phyloP scores from a whole-genome alignment of 2,113 vertebrate genomes.

The Salminus brasiliensis region DNA sequence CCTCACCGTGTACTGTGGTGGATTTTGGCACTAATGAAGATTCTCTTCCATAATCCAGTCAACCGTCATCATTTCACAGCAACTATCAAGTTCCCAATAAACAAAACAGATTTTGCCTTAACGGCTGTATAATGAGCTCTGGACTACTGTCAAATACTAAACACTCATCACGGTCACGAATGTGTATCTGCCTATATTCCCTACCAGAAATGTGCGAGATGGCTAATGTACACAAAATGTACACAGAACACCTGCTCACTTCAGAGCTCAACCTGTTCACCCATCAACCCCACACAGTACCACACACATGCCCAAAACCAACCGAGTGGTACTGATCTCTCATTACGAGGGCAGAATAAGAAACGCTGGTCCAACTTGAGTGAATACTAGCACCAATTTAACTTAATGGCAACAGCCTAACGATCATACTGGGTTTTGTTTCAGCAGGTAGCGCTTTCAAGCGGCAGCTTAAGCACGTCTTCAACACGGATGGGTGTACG shows the following conservation, averaged over 20 bases:
- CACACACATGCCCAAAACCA: neutral
- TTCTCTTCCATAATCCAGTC: neutral
- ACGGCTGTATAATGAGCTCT: neutral
- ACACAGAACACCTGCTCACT: neutral
- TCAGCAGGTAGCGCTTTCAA: neutral
- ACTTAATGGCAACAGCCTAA: neutral
- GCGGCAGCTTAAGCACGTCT: neutral
- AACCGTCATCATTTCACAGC: neutral
- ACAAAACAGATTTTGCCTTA: neutral
- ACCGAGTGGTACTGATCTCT: neutral
- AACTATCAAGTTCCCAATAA: neutral
- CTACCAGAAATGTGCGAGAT: no score
- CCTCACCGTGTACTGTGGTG: neutral
- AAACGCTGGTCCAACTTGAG: neutral
- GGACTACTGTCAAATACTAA: neutral
- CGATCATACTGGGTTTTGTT: neutral
- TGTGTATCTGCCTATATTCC: no score
- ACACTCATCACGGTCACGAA: neutral
- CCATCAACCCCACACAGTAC: neutral
- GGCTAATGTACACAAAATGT: neutral
- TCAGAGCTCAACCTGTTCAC: neutral
- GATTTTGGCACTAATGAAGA: neutral
- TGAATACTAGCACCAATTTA: neutral
- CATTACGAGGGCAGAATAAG: neutral
- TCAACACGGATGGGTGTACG: no score